phyloP scores from a whole-genome alignment of 2,888 invertebrate genomes.

The Mechanitis messenoides region DNA sequence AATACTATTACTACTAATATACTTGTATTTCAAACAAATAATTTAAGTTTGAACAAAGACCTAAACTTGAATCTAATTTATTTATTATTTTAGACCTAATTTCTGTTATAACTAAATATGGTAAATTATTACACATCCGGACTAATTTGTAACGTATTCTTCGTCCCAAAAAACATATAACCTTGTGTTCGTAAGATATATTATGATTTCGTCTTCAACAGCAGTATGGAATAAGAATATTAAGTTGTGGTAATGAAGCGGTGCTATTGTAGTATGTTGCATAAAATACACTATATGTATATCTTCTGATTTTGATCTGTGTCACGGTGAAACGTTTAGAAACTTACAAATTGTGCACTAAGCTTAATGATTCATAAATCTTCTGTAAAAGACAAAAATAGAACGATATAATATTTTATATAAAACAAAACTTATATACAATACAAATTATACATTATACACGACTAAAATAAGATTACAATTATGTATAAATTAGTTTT shows the following conservation, averaged over 20 bases:
- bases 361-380: background rate
- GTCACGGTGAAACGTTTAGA: slow-evolving; percentile 18
- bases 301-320: slow-evolving; percentile 21
- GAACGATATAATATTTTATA: no score
- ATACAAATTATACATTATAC: no score
- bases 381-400: background rate
- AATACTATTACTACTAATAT: background rate
- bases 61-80: no score
- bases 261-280: slow-evolving; percentile 19
- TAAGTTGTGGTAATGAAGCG: slow-evolving; percentile 16
- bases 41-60: no score
- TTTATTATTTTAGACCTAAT: no score
- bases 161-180: no score
- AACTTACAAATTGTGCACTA: slow-evolving; percentile 12
- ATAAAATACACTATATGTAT: slow-evolving; percentile 10
- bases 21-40: background rate
- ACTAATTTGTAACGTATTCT: no score
- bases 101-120: no score
- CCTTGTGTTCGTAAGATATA: background rate
- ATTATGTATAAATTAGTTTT: slow-evolving; percentile 2
- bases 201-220: background rate
- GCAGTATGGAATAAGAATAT: slow-evolving; percentile 1
- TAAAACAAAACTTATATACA: no score
- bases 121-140: no score
- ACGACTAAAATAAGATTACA: background rate